These are phyloP conservation scores for Cheilosia variabilis DNA, from an alignment of 2,888 invertebrate genomes.

Conservation along the genomic window DNA sequence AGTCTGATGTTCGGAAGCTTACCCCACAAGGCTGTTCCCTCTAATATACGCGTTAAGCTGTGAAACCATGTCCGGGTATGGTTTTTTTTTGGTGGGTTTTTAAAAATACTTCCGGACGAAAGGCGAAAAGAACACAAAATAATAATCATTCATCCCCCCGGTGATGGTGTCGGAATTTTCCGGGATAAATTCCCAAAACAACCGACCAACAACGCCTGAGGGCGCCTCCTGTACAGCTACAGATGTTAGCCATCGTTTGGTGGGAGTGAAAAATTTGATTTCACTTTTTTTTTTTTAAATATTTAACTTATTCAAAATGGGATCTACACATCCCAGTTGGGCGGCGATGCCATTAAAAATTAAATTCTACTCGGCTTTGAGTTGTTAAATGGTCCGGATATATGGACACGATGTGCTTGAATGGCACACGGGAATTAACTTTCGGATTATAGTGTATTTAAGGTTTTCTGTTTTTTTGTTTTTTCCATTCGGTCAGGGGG, in stretches of 20 bases:
- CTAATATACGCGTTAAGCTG: background rate
- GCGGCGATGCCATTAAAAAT: slow-evolving; percentile 7
- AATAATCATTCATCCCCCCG: background rate
- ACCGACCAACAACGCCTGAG: slow-evolving; percentile 12
- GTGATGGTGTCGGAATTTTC: slow-evolving; percentile 28
- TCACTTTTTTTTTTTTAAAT: slow-evolving; percentile 27
- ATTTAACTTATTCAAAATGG: slow-evolving; percentile 33
- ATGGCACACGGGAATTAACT: slow-evolving; percentile 19
- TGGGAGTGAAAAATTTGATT: background rate
- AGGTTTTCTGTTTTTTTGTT: background rate
- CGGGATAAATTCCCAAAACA: slow-evolving; percentile 1
- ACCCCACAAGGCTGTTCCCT: background rate
- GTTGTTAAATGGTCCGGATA: slow-evolving; percentile 24
- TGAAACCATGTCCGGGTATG: background rate
- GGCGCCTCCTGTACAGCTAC: slow-evolving; percentile 2
- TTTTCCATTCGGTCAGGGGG: background rate
- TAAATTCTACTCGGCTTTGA: slow-evolving; percentile 13
- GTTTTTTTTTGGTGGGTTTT: background rate
- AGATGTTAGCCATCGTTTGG: slow-evolving; percentile 13
- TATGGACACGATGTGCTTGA: background rate
- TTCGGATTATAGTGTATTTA: slow-evolving; percentile 4
- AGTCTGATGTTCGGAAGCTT: slow-evolving; percentile 20
- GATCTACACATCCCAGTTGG: slow-evolving; percentile 1
- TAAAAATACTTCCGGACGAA: background rate
- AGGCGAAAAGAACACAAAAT: background rate